Evolutionary conservation across 1,140 invertebrate species (phyloP).

Genomic region (Papilio xuthus): DNA sequence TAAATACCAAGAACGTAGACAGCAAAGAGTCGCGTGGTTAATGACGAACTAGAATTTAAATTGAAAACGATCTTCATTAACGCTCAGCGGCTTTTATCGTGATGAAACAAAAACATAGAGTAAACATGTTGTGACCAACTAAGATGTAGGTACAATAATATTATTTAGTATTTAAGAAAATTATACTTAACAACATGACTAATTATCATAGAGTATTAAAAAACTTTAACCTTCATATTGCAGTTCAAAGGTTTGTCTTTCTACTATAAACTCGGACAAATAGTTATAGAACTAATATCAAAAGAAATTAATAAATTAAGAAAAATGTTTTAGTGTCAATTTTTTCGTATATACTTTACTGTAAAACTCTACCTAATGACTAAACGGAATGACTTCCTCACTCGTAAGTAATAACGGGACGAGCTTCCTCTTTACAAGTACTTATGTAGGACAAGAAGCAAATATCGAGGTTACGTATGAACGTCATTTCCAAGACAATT

Average conservation of each 20-base stretch:
- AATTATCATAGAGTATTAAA: neutral
- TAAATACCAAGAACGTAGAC: conserved; percentile 11
- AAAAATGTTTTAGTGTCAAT: neutral
- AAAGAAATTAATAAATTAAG: neutral
- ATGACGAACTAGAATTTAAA: conserved; percentile 33
- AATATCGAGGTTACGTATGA: conserved; percentile 20
- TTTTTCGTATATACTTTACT: neutral
- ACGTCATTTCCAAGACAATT: neutral
- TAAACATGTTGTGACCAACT: neutral
- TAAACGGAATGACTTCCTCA: conserved; percentile 21
- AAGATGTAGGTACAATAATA: neutral
- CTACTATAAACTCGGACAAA: neutral
- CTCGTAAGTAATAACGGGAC: conserved; percentile 8
- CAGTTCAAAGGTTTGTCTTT: neutral
- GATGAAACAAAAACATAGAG: neutral
- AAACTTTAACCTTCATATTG: neutral
- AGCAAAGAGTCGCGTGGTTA: conserved; percentile 1
- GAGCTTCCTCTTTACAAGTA: conserved; percentile 11
- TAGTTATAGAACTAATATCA: neutral
- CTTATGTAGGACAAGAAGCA: conserved; percentile 15
- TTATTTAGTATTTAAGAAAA: neutral
- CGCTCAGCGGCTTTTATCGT: neutral
- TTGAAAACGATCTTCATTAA: conserved; percentile 25
- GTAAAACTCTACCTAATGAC: conserved; percentile 8
- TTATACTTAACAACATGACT: neutral